Evolutionary conservation across 2,113 vertebrate genomes (phyloP).

Genomic region (Thalassarche chlororhynchos): DNA sequence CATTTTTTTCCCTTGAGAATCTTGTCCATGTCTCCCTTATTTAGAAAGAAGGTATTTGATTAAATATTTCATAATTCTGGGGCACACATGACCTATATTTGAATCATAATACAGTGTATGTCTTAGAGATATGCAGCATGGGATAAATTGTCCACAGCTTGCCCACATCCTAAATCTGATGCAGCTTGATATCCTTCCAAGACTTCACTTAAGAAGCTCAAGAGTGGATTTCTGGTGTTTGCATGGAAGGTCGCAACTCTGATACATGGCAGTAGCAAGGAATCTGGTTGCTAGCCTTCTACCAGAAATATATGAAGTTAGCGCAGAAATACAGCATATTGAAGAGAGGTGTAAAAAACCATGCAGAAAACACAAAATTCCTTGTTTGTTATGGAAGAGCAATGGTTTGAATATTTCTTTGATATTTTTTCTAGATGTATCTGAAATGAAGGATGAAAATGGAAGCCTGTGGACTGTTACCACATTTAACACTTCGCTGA

Average conservation of each 20-base stretch:
- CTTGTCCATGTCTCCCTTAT: neutral
- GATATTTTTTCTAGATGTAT: conserved; percentile 66
- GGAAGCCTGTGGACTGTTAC: conserved; percentile 76
- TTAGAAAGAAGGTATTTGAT: neutral
- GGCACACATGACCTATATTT: neutral
- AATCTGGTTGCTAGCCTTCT: neutral
- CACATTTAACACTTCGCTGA: conserved; percentile 74
- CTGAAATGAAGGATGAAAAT: conserved; percentile 67
- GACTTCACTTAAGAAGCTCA: neutral
- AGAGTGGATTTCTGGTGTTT: neutral
- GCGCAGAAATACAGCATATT: neutral
- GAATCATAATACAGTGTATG: neutral
- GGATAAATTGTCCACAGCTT: neutral
- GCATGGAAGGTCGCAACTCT: neutral
- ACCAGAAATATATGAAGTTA: neutral
- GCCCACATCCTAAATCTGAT: neutral
- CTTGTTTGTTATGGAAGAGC: neutral
- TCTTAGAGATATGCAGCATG: neutral
- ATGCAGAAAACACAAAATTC: neutral
- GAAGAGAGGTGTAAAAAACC: neutral
- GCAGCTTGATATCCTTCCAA: neutral
- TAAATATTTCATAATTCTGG: neutral
- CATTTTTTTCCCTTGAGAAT: neutral
- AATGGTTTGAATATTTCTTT: neutral
- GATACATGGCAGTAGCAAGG: fast-evolving